Base-by-base conservation (phyloP, 2,888 invertebrate species). In the Dermolepida albohirtum region DNA sequence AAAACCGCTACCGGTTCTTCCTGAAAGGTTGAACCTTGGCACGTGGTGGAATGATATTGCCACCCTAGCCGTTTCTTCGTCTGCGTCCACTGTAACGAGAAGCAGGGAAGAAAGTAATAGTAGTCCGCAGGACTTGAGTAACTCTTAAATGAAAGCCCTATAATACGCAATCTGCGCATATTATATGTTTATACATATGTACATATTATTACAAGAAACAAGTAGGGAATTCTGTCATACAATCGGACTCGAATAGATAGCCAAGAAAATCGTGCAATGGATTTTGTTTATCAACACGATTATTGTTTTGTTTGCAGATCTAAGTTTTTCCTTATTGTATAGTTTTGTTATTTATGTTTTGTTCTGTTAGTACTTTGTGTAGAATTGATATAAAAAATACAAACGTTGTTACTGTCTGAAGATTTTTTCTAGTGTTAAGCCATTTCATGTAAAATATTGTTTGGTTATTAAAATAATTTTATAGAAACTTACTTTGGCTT, bases 1-100 rank as follows among this genome's bases (percentile, higher is more conserved):
- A 92, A 92, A 90, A 87, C 92, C 92, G 85, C 91, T 92, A 80
- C 90, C 92, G 90, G 89, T 89, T 88, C 92, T 92, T 85, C 91
- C 91, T 78, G 90, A 90, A 80, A 84, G 90, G 85, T 84, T 86
- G 86, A 86, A 86, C 86, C 86, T 86, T 80, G 85, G 84, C 78
- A 77, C 81, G 75, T 82, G 83, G 83, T 78, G 77, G 80, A 82
- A 80, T 73, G 83, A 82, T 75, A 82, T 83, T 68, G 81, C 84
- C 67, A 83, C 80, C 73, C 76, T 82, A 74, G 84, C 78, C 64
- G 84, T 79, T 47, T 83, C 80, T 68, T 79, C 79, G 67, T 62
- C 59, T 62, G 34, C 16, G 14, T 62, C 59, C 34, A 62, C 59
- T n/a, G 59, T 47, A 34, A 62, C 39, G 17, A 62, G 47, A n/a